Evolutionary conservation across 1,140 invertebrate genomes (phyloP), one percentile per base, ranked within the genome.

Genomic region (Bombus superbus): DNA sequence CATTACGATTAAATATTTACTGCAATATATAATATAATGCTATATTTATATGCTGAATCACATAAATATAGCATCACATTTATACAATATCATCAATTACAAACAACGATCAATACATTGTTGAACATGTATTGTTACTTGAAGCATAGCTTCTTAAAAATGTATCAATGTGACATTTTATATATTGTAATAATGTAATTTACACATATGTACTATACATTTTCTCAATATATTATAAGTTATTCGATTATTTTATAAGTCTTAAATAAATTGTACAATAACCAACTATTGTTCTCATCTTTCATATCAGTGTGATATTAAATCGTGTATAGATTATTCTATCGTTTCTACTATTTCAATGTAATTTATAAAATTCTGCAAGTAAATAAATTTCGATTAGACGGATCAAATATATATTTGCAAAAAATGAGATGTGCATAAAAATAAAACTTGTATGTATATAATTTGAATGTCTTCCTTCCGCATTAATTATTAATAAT

Each of bases 1-100:
- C 22, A 62, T 79, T 59, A n/a, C 22, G 18, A 22, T 76, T 44
- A 59, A 28, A 66, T 57, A 79, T 80, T 80, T 81, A 35, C 38
- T 68, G 9, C 13, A 35, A 68, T 35, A 38, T 68, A 22, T 62
- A 32, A 11, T 11, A 64, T 64, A 64, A 8, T 53, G 47, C n/a
- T 62, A 62, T n/a, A 62, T 62, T n/a, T 62, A 10, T 62, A 11
- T 62, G 28, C 2, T 53, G 0, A 13, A n/a, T n/a, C 28, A 62
- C 57, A 28, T 59, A 59, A 59, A 28, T 59, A 59, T n/a, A n/a
- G 28, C n/a, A 62, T 62, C 22, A n/a, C 64, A 35, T 22, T 66
- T 18, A 22, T 66, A 35, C 32, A 35, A 66, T 66, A 66, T 35
- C 4, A 66, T 35, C 32, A 35, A 18, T 35, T 66, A 66, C 32